Base-by-base conservation (phyloP, 2,888 invertebrate genomes). In the Amphimallon solstitiale region DNA sequence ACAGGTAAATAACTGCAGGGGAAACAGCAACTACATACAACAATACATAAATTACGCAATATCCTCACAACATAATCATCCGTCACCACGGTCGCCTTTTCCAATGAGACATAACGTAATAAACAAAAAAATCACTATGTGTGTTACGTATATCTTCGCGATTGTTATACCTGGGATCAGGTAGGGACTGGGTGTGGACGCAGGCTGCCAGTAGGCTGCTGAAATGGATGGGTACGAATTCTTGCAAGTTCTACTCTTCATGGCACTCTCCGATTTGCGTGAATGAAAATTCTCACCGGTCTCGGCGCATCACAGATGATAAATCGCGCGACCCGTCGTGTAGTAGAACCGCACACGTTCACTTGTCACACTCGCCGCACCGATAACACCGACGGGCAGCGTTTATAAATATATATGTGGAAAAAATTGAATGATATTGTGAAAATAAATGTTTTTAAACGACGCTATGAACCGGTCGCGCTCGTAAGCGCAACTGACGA, bases 161-260 rank as follows among this genome's bases (percentile, higher is more conserved):
- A n/a, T n/a, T n/a, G n/a, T 29, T 29, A 69, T 89, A 93, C 93
- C 93, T 92, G 93, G 93, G 83, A 92, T 87, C 82, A 92, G 88
- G 85, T 93, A 92, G 78, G 92, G 92, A 80, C 90, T 90, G 76
- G 90, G 90, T 83, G 89, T 90, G 72, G 92, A 88, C 78, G 92
- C 90, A 73, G 92, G 92, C 78, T 92, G 89, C 92, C 92, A 93
- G 84, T 93, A 92, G 80, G 92, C 90, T 81, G 92, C 89, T 83
- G 90, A 90, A 86, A 92, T 92, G 76, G 92, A 87, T 81, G 92
- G 92, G 85, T 93, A 93, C 62, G 73, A 54, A 63, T 68, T 70
- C 45, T 66, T 71, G 49, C 74, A 68, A 63, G 78, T 72, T 69
- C 82, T 77, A 74, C 80, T 82, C 77, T 81, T 82, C 82, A 82